Conservation (phyloP, 2,113 vertebrate genomes). For the Ia io region DNA sequence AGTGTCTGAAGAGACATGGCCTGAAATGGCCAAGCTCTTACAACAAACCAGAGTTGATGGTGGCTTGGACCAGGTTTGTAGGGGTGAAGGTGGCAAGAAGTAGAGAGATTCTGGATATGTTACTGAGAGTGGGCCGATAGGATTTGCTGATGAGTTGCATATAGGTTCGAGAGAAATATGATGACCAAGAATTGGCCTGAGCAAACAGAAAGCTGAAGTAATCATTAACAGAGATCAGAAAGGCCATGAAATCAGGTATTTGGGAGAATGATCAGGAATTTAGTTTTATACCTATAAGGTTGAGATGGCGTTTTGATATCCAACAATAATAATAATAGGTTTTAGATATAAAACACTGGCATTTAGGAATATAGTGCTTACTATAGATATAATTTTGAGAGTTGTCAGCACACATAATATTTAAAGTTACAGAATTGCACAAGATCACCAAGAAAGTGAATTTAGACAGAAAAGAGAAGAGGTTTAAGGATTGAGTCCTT, state of each 20-base stretch:
- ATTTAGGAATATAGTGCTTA: background rate
- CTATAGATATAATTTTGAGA: background rate
- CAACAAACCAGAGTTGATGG: background rate
- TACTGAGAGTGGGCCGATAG: background rate
- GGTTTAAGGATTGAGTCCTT: background rate
- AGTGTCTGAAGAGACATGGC: background rate
- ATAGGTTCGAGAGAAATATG: background rate
- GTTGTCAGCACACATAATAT: background rate
- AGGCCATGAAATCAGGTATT: background rate
- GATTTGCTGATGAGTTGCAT: constrained; percentile 9
- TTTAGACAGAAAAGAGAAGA: background rate
- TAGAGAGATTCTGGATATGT: background rate
- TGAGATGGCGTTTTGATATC: background rate
- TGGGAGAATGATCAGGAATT: background rate
- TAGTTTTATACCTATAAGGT: background rate
- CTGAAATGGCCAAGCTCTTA: background rate
- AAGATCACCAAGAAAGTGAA: background rate
- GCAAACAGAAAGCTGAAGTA: background rate
- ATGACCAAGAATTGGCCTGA: background rate
- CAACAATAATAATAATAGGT: background rate
- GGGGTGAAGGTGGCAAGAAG: background rate
- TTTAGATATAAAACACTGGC: background rate
- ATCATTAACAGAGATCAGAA: background rate
- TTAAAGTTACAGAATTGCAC: background rate
- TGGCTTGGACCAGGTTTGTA: background rate